Conservation (phyloP, 2,113 vertebrate species). For the Sapajus apella region DNA sequence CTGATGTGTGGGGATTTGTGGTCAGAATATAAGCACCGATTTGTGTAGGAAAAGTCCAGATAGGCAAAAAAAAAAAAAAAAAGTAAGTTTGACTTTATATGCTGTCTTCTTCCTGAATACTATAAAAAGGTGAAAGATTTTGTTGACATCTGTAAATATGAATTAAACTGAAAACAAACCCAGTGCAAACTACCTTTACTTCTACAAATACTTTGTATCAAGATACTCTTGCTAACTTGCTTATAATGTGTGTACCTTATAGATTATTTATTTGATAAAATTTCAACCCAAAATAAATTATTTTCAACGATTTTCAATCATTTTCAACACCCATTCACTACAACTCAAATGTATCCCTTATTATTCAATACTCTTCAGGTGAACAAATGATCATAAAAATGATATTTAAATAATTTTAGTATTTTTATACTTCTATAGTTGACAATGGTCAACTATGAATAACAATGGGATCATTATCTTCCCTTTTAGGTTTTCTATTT, state of each 20-base stretch:
- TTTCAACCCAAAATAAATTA: conserved; percentile 11
- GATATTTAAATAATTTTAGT: conserved; percentile 17
- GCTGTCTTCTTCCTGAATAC: conserved; percentile 27
- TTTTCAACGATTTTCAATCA: conserved; percentile 34
- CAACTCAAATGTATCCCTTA: not conserved
- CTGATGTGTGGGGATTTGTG: not conserved
- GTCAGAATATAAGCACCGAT: not conserved
- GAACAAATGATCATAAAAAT: not conserved
- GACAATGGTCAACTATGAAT: not conserved
- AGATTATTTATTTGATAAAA: not conserved
- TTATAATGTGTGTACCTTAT: not conserved
- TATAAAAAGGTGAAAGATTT: conserved; percentile 30
- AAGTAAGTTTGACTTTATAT: not conserved
- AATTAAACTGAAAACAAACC: conserved; percentile 54
- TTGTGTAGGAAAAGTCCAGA: not conserved
- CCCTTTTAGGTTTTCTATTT: conserved; percentile 30
- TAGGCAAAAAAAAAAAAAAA: not conserved
- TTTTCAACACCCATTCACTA: conserved; percentile 27
- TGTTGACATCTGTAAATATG: conserved; percentile 14
- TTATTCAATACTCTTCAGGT: not conserved
- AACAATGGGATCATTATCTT: not conserved
- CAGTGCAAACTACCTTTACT: not conserved
- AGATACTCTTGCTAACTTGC: not conserved
- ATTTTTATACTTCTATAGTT: not conserved
- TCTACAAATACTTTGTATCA: not conserved